A percentile compares a stretch with the other conserved stretches of the same genome.
Evolutionary conservation across 2,888 invertebrate genomes (phyloP).

Genomic region (Clostera curtula): DNA sequence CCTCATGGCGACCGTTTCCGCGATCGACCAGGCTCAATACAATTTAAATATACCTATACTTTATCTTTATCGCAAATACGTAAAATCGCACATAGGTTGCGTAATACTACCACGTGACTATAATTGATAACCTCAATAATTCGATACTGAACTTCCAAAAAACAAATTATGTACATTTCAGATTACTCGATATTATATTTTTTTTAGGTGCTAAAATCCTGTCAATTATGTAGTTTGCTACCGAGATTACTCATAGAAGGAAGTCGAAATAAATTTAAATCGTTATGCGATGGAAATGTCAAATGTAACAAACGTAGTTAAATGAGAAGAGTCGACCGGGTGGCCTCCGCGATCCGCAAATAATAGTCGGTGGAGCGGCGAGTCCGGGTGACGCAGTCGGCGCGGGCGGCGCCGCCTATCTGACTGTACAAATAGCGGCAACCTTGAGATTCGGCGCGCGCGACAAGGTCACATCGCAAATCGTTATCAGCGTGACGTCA

Average conservation of each 20-base stretch:
- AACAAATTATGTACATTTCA: no score
- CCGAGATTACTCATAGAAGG: neutral
- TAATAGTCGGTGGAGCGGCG: conserved; percentile 54
- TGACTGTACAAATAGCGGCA: conserved; percentile 69
- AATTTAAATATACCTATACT: conserved; percentile 8
- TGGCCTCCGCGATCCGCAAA: conserved; percentile 52
- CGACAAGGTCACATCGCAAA: conserved; percentile 73
- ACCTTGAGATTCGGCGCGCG: conserved; percentile 71
- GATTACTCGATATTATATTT: no score
- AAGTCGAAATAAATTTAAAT: neutral
- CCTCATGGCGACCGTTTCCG: conserved; percentile 31
- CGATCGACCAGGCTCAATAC: conserved; percentile 19
- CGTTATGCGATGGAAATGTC: conserved; percentile 15
- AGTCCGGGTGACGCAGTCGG: conserved; percentile 53
- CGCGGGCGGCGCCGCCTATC: conserved; percentile 41
- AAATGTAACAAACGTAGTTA: conserved; percentile 21
- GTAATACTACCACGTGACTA: no score
- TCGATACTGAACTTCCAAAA: no score
- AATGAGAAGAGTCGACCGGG: conserved; percentile 34
- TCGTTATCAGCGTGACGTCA: conserved; percentile 73
- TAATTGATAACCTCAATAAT: no score
- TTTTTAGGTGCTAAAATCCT: neutral
- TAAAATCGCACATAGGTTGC: neutral
- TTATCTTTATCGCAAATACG: conserved; percentile 1
- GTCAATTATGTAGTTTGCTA: neutral